These are phyloP conservation scores for Pseudorhombus dupliciocellatus DNA, from an alignment of 2,113 vertebrate genomes.

Conservation along the genomic window DNA sequence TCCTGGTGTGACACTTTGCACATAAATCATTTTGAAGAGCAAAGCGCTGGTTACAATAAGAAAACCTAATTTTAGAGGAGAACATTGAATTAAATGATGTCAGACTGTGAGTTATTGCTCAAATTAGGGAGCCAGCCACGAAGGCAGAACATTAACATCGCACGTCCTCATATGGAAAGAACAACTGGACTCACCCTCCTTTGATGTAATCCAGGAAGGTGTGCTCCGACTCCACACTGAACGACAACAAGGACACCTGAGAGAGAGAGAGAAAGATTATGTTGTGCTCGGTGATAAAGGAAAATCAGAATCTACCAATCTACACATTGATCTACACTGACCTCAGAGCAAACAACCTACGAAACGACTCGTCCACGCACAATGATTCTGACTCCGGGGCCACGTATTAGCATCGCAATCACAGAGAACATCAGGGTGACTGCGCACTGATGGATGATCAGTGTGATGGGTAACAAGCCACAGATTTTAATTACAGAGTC, in stretches of 20 bases:
- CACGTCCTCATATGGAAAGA: neutral
- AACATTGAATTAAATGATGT: neutral
- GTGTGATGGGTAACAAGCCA: slow-evolving; percentile 62
- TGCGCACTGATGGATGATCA: slow-evolving; percentile 43
- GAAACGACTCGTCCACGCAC: slow-evolving; percentile 48
- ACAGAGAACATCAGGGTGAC: slow-evolving; percentile 17
- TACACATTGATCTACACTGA: slow-evolving; percentile 52
- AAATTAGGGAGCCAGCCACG: neutral
- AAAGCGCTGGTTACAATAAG: neutral
- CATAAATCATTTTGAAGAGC: neutral
- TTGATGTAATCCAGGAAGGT: slow-evolving; percentile 97
- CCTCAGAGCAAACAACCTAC: slow-evolving; percentile 50
- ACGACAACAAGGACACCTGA: slow-evolving; percentile 92
- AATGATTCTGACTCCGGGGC: slow-evolving; percentile 6
- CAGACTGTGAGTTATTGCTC: neutral
- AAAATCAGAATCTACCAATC: slow-evolving; percentile 36
- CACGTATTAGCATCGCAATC: slow-evolving; percentile 61
- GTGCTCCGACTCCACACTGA: slow-evolving; percentile 90
- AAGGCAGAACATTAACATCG: neutral
- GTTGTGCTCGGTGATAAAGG: slow-evolving; percentile 34
- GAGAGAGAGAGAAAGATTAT: slow-evolving; percentile 40
- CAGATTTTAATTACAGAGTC: slow-evolving; percentile 69
- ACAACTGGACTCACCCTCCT: slow-evolving; percentile 87
- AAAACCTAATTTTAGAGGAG: neutral
- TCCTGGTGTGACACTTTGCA: neutral